A percentile compares a stretch with the other conserved stretches of the same genome.
Conservation (phyloP, 2,113 vertebrate species). For the Mormyrus lacerda region DNA sequence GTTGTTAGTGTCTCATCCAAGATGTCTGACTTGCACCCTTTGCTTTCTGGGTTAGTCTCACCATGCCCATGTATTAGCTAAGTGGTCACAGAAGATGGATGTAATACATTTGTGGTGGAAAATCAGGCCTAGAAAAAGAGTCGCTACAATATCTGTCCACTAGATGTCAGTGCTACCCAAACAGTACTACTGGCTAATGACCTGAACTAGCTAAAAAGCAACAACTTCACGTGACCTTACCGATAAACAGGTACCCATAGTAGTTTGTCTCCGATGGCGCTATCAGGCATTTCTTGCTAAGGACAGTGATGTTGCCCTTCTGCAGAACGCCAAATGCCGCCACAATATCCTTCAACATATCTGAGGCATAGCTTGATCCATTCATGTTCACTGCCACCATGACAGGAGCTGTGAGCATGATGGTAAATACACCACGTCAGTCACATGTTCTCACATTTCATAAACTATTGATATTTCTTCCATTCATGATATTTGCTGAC, state of each 20-base stretch:
- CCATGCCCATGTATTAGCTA: background rate
- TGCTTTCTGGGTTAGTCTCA: background rate
- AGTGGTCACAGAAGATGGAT: background rate
- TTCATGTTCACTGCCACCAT: slow-evolving; percentile 54
- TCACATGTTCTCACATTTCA: background rate
- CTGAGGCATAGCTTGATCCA: slow-evolving; percentile 66
- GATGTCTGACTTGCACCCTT: background rate
- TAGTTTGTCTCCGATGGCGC: slow-evolving; percentile 59
- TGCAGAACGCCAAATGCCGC: slow-evolving; percentile 69
- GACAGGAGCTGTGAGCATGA: slow-evolving; percentile 55
- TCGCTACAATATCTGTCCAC: slow-evolving; percentile 12
- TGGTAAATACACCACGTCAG: background rate
- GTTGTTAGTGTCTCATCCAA: background rate
- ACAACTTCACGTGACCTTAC: slow-evolving; percentile 37
- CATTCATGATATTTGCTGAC: background rate
- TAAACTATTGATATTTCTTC: background rate
- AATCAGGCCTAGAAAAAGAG: background rate
- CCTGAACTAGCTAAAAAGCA: background rate
- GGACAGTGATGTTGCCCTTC: slow-evolving; percentile 65
- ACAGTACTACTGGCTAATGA: background rate
- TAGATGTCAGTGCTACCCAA: slow-evolving; percentile 27
- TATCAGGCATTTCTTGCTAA: slow-evolving; percentile 68
- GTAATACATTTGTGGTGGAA: background rate
- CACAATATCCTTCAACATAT: slow-evolving; percentile 73
- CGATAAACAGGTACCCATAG: slow-evolving; percentile 48